A percentile compares a stretch with the other conserved stretches of the same genome.
Conservation (phyloP, 2,113 vertebrate genomes). For the Chaetodon auriga region DNA sequence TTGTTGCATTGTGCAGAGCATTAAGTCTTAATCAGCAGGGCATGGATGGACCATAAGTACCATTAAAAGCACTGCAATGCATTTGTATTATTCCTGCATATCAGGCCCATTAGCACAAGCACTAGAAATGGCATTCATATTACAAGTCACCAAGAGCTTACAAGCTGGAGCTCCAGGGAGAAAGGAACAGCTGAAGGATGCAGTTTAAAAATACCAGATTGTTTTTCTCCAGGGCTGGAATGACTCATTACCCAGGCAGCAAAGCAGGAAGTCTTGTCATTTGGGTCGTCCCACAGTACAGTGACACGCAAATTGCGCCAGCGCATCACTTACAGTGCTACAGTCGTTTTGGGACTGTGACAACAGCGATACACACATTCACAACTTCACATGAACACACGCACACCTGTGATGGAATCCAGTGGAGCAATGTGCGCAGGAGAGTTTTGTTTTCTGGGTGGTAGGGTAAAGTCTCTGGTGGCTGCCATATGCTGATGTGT, state of each 20-base stretch:
- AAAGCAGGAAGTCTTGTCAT: slow-evolving; percentile 80
- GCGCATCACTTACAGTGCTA: slow-evolving; percentile 55
- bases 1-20: slow-evolving; percentile 28
- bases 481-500: slow-evolving; percentile 35
- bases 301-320: slow-evolving; percentile 67
- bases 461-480: slow-evolving; percentile 33
- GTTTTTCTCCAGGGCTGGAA: slow-evolving; percentile 78
- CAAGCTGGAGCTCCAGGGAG: slow-evolving; percentile 65
- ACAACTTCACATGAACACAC: slow-evolving; percentile 9
- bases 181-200: slow-evolving; percentile 77
- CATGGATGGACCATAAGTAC: slow-evolving; percentile 44
- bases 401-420: slow-evolving; percentile 19
- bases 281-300: slow-evolving; percentile 74
- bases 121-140: slow-evolving; percentile 67
- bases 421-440: slow-evolving; percentile 10
- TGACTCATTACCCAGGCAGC: slow-evolving; percentile 82
- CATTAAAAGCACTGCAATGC: slow-evolving; percentile 63
- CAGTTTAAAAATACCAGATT: slow-evolving; percentile 83
- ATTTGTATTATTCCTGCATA: slow-evolving; percentile 69
- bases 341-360: slow-evolving; percentile 37
- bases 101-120: slow-evolving; percentile 68
- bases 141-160: slow-evolving; percentile 69
- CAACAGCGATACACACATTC: slow-evolving; percentile 20
- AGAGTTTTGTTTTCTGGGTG: slow-evolving; percentile 35
- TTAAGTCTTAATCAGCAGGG: slow-evolving; percentile 54